These are phyloP conservation scores for Labeo calbasu DNA, from an alignment of 2,797 vertebrate genomes.

Conservation along the genomic window DNA sequence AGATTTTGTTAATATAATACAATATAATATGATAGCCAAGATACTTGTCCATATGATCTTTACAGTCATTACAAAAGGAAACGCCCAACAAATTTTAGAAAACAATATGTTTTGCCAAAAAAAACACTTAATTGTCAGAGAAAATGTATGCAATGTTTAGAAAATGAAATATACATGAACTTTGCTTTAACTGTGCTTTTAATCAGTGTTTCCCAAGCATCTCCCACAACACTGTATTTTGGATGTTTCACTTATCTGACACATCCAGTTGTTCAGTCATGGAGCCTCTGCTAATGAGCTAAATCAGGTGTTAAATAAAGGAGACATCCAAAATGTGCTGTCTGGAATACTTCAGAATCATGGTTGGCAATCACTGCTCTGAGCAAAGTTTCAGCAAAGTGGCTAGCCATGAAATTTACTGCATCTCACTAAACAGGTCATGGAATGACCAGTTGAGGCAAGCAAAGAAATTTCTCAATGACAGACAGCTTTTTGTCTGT, in stretches of 20 bases:
- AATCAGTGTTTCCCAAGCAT: neutral
- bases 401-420: neutral
- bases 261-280: neutral
- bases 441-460: constrained; percentile 59
- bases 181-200: neutral
- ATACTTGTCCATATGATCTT: neutral
- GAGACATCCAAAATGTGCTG: neutral
- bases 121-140: too few species aligned
- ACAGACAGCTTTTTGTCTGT: constrained; percentile 72
- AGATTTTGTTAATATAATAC: neutral
- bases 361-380: neutral
- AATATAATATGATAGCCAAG: neutral
- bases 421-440: neutral
- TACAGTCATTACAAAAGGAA: neutral
- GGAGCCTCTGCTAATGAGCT: neutral
- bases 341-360: neutral
- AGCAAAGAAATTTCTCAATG: constrained; percentile 47
- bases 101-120: neutral
- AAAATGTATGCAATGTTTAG: neutral
- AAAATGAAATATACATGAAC: neutral
- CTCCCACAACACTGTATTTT: neutral
- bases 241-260: neutral
- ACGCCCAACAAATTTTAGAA: neutral
- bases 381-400: neutral
- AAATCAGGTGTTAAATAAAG: constrained; percentile 21